These are phyloP conservation scores for Melanogrammus aeglefinus DNA, from an alignment of 2,797 vertebrate species.

Conservation along the genomic window DNA sequence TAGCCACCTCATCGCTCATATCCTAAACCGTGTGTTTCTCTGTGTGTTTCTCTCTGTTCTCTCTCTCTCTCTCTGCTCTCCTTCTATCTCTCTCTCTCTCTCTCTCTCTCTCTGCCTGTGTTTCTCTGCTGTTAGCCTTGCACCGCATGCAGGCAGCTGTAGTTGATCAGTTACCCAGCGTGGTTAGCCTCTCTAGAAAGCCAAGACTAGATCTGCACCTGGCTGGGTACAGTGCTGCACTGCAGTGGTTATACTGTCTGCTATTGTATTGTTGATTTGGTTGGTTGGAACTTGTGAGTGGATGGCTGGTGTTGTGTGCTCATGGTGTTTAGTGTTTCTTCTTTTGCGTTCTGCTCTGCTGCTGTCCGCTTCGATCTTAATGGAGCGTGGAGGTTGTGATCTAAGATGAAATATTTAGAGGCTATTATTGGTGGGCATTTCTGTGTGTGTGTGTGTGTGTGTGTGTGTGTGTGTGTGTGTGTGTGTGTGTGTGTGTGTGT, in stretches of 20 bases:
- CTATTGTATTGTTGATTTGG: slow-evolving; percentile 65
- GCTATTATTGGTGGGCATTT: slow-evolving; percentile 50
- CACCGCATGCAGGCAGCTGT: slow-evolving; percentile 67
- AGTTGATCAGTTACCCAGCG: slow-evolving; percentile 79
- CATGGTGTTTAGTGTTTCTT: slow-evolving; percentile 28
- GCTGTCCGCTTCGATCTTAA: slow-evolving; percentile 53
- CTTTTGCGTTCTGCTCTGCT: slow-evolving; percentile 26
- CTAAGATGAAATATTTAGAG: slow-evolving; percentile 54
- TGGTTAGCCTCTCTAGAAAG: slow-evolving; percentile 74
- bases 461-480: slow-evolving; percentile 20
- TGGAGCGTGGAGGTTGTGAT: slow-evolving; percentile 46
- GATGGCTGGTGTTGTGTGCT: not conserved
- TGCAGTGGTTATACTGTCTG: slow-evolving; percentile 77
- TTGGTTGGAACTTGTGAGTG: slow-evolving; percentile 54
- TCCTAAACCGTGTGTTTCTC: slow-evolving; percentile 44
- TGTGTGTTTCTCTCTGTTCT: slow-evolving; percentile 5
- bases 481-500: slow-evolving; percentile 15
- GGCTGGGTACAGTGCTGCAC: slow-evolving; percentile 78
- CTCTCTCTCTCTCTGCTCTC: slow-evolving; percentile 10
- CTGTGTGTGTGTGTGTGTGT: slow-evolving; percentile 6
- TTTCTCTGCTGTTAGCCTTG: slow-evolving; percentile 66
- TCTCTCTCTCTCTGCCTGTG: slow-evolving; percentile 13
- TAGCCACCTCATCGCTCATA: slow-evolving; percentile 60
- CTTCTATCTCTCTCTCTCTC: slow-evolving; percentile 17
- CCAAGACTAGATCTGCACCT: slow-evolving; percentile 76